Base-by-base conservation (phyloP, 2,888 invertebrate genomes). In the Drosophila percnosoma region DNA sequence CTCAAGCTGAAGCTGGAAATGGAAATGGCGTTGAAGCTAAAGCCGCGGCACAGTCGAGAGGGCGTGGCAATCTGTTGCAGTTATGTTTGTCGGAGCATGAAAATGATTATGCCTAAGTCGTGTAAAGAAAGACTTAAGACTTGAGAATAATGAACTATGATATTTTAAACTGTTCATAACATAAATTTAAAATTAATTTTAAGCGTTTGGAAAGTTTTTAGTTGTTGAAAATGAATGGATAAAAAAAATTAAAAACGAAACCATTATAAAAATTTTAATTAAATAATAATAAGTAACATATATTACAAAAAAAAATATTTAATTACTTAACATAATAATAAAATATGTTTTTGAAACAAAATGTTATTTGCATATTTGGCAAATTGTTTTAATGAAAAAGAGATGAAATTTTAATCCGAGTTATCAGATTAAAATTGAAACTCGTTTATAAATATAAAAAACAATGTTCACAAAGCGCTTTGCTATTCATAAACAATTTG, bases 41-140 rank as follows among this genome's bases (percentile, higher is more conserved):
- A 29, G 33, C 24, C 40, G 18, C 34, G 7, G 48, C 7, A 36
- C 31, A 65, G 68, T 72, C 68, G 61, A 88, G 80, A 75, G 76
- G 82, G 82, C 82, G 82, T 86, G 87, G 66, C 89, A 61, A 60
- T 75, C 48, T 31, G 80, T 49, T 73, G 83, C 62, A 60, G 59
- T 66, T 82, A 58, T 68, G 65, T 75, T 67, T 54, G 66, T 45
- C 61, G 68, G 58, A 57, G 61, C 81, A 49, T 71, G 63, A 80
- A 80, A 67, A 79, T 67, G 54, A 79, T 85, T 70, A 66, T 80
- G 67, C 69, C 83, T 61, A 71, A 64, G 68, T 34, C 52, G 45
- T 40, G 63, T 21, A 63, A 48, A 34, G 24, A 62, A 63, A 73
- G 59, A 61, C 69, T 45, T 38, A 21, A 33, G 33, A 40, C 13